These are phyloP conservation scores for Cnemophilus loriae DNA, from an alignment of 2,113 vertebrate species.

Conservation along the genomic window DNA sequence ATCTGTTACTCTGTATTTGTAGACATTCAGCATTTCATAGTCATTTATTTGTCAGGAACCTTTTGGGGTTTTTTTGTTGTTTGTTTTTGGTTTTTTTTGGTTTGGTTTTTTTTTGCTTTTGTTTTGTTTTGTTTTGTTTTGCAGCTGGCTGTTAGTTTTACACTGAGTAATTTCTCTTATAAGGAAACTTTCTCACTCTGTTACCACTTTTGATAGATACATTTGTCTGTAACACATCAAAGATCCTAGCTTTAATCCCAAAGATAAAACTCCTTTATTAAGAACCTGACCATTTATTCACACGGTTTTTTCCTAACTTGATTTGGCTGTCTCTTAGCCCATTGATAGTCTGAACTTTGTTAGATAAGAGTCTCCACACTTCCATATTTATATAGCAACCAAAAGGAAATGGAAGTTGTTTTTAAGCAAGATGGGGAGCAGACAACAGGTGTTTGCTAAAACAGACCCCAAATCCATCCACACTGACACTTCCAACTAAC, in stretches of 20 bases:
- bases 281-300: not conserved
- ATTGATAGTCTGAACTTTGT: not conserved
- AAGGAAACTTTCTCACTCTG: not conserved
- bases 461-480: not conserved
- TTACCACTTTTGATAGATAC: not conserved
- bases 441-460: not conserved
- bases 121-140: not conserved
- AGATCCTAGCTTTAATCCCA: not conserved
- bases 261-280: not conserved
- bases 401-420: not conserved
- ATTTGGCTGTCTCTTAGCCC: not conserved
- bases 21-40: not conserved
- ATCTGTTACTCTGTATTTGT: not conserved
- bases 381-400: not conserved
- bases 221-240: not conserved
- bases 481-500: not conserved
- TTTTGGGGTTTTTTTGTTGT: no score
- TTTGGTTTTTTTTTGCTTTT: no score
- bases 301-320: not conserved
- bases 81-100: no score
- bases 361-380: not conserved
- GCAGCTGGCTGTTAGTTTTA: not conserved
- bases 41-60: not conserved
- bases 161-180: not conserved
- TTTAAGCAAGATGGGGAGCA: not conserved